phyloP scores from a whole-genome alignment of 2,888 invertebrate genomes.

The Laothoe populi region DNA sequence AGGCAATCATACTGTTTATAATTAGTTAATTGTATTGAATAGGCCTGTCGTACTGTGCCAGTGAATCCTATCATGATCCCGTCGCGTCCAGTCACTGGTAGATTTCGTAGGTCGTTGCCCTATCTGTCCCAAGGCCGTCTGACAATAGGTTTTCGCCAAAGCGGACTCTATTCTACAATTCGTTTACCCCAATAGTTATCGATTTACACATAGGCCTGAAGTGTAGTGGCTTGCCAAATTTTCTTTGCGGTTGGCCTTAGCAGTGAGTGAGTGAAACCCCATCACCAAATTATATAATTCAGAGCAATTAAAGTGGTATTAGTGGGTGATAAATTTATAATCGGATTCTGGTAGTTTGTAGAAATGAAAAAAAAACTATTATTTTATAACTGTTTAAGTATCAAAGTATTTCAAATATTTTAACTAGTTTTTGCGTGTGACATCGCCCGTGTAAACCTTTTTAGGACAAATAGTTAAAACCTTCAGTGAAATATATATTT shows the following conservation, averaged over 20 bases:
- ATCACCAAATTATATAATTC: no score
- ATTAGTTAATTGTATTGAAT: neutral
- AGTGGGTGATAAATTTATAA: no score
- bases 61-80: neutral
- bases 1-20: neutral
- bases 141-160: constrained; percentile 10
- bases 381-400: no score
- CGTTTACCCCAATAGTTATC: constrained; percentile 18
- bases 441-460: no score
- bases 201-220: constrained; percentile 16
- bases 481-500: no score
- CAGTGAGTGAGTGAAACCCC: neutral
- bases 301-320: no score
- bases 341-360: no score
- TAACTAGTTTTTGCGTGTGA: no score
- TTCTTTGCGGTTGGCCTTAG: neutral
- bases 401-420: no score
- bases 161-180: constrained; percentile 3
- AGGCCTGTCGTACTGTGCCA: neutral
- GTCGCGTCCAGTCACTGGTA: neutral
- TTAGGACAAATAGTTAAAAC: no score
- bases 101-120: constrained; percentile 19
- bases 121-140: constrained; percentile 18
- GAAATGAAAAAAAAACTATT: no score
- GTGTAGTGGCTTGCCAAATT: neutral